Base-by-base conservation (phyloP, 2,797 vertebrate genomes). In the Austrolebias charrua region DNA sequence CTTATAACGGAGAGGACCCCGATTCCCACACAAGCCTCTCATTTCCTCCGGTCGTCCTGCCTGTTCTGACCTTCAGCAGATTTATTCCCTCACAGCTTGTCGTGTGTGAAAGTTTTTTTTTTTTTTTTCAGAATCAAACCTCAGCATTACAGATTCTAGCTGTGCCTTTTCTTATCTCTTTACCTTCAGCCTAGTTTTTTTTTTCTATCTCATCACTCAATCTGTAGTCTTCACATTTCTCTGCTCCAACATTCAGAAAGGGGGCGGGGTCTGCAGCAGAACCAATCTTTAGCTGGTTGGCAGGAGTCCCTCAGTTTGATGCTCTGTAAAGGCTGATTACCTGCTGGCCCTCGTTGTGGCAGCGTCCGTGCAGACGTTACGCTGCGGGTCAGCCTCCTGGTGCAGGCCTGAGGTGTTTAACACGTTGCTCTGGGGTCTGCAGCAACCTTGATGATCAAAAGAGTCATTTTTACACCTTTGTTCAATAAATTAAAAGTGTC, bases 191-290 rank as follows among this genome's bases (percentile, higher is more conserved):
- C 52, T 63, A 70, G 63, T 46, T 58, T 63, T 13, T 35, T 61
- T 66, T 28, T 7, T 8, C 10, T 33, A 33, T 48, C 33, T 43
- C 75, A 67, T 56, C 65, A 67, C 59, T 82, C 44, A 46, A 46
- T 46, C n/a, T 46, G 16, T 67, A 60, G 62, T 81, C 67, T 84
- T 74, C 73, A 38, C 79, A 48, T 75, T 54, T 77, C 72, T 55
- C 86, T 66, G 78, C 74, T 80, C 89, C 38, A 40, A 40, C 38
- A 40, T 40, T 40, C 10, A 40, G 90, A 86, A 78, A 87, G 10
- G 5, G 33, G 33, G 10, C 2, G 78, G 90, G 92, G 82, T 84
- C 87, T 84, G 85, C 88, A 90, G 89, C 86, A 80, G 76, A 4
- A 40, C 10, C 38, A 3, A 40, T 40, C 38, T 33, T 9, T 33